Evolutionary conservation across 2,797 vertebrate species (phyloP), one percentile per base, ranked within the genome.

Genomic region (Clarias platycephalus): DNA sequence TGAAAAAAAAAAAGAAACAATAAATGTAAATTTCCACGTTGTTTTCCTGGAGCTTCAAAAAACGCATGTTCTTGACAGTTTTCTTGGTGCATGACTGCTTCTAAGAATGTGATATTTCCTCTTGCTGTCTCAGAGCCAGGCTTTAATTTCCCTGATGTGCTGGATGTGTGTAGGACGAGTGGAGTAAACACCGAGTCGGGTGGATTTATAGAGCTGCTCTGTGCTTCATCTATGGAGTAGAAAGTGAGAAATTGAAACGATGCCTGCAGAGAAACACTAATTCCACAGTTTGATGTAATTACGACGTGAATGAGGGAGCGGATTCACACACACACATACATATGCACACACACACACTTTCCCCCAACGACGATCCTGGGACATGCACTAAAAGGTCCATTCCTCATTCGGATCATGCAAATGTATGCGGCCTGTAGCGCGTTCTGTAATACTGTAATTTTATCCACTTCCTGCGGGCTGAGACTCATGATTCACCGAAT

Each of bases 201-300:
- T 28, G 34, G 37, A 80, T 80, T 80, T 64, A 80, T 80, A 80
- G 58, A 64, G 60, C 26, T 10, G 80, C 31, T 62, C 57, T 78
- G 57, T n/a, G 57, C 60, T 80, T 64, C 37, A 80, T 64, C 77
- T 64, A 2, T n/a, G 28, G 8, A 64, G 77, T 24, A 64, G 77
- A 64, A 64, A 49, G 37, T 66, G 87, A 80, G 86, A 90, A 81
- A 85, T 84, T 88, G 67, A 85, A 86, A 90, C 80, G 88, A 85
- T 91, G 88, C 88, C 88, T 93, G 92, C 92, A 90, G 91, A 89
- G 89, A 90, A 91, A 89, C 91, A 93, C 92, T 93, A 93, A 95
- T 94, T 93, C 91, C 92, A 93, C 91, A 91, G 93, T 94, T 94
- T 94, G 91, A 93, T 92, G 91, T 94, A 94, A 94, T 94, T 93